These are phyloP conservation scores for Rallus crepitans DNA, from an alignment of 2,797 vertebrate species.

Conservation along the genomic window DNA sequence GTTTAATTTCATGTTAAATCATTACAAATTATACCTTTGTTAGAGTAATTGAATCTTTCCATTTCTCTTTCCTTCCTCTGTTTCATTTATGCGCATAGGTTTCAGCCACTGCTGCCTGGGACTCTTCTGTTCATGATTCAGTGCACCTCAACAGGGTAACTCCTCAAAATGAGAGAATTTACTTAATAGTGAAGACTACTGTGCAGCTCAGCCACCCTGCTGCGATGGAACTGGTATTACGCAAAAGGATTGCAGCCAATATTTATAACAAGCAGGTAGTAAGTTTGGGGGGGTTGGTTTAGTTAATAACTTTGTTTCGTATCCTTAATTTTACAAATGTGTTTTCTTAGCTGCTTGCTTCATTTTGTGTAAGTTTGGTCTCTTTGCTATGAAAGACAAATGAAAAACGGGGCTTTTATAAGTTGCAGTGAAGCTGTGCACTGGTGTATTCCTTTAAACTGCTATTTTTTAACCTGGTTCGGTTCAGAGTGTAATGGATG, in stretches of 20 bases:
- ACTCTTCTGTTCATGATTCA: conserved; percentile 97
- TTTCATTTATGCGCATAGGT: conserved; percentile 78
- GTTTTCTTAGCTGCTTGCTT: neutral
- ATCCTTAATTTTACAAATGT: neutral
- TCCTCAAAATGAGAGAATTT: conserved; percentile 92
- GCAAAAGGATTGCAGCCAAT: conserved; percentile 96
- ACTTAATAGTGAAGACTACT: conserved; percentile 93
- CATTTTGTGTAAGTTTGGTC: neutral
- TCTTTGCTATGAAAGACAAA: neutral
- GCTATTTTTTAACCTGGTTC: neutral
- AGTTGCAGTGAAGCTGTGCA: neutral
- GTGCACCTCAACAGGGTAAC: conserved; percentile 94
- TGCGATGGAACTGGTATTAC: conserved; percentile 93
- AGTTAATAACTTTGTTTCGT: neutral
- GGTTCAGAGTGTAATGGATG: neutral
- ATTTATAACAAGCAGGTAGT: conserved; percentile 98
- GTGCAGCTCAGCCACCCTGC: conserved; percentile 97
- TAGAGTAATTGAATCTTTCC: neutral
- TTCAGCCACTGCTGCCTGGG: conserved; percentile 93
- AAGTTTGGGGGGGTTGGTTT: neutral
- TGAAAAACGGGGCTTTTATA: neutral
- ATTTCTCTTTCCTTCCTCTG: neutral
- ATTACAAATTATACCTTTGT: neutral
- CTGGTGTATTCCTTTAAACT: neutral
- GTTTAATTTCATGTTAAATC: neutral